Base-by-base conservation (phyloP, 2,113 vertebrate species). In the Illadopsis cleaveri region DNA sequence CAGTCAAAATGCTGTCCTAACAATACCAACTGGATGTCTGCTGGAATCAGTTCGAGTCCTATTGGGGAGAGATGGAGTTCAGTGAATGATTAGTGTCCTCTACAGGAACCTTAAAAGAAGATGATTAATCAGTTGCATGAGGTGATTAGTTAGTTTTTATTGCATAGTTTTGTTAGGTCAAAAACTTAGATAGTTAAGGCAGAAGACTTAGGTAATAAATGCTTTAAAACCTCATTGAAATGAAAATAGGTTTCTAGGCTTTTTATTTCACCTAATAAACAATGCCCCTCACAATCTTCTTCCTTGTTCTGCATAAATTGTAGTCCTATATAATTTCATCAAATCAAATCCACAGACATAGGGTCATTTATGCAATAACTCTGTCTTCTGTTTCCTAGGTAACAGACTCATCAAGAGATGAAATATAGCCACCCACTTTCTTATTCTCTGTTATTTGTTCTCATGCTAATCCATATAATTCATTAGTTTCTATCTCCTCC, bases 351-450 rank as follows among this genome's bases (percentile, higher is more conserved):
- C 91, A 81, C 90, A 96, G 94, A 83, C 82, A 69, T 10, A 96
- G 92, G 94, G 96, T 98, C 96, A 97, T 97, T 97, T 97, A 60
- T 82, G 54, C 82, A 96, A 95, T 96, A 86, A 95, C 94, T 96
- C 14, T 21, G 89, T 88, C 87, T 92, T 94, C 93, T 96, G 97
- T 98, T 97, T 98, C 98, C 98, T 96, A 95, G 97, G 98, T 94
- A 98, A 98, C 97, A 84, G 91, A 88, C 82, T 94, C 44, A 14
- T 95, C 95, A 97, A 94, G 94, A 92, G 79, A 92, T 91, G 86
- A 97, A 97, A 96, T 94, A 97, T 60, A 69, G 69, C 85, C 91
- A 93, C 95, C 95, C 66, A 96, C 90, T 95, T 96, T 93, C 96
- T 97, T 95, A 92, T 78, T 42, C 62, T 71, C 91, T 94, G 70